A percentile compares a stretch with the other conserved stretches of the same genome.
Conservation (phyloP, 1,140 invertebrate genomes). For the Tetragonula clypearis region DNA sequence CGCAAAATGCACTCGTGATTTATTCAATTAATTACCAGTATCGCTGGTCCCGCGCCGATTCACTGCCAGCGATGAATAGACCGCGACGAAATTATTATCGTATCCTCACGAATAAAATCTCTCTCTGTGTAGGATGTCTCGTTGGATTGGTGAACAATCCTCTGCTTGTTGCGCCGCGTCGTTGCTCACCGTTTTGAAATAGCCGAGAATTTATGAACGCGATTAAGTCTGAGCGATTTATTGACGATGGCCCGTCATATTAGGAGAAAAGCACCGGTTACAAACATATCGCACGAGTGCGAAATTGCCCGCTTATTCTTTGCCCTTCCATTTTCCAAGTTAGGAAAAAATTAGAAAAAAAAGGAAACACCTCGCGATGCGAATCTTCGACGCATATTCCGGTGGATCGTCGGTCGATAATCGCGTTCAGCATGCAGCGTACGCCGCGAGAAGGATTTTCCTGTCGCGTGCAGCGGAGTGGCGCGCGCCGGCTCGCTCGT, state of each 20-base stretch:
- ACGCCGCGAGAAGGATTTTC: conserved; percentile 38
- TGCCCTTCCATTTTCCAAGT: background rate
- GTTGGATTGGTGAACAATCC: background rate
- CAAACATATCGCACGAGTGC: background rate
- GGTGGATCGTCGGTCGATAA: background rate
- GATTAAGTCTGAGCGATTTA: too few species aligned
- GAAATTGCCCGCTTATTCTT: background rate
- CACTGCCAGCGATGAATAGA: conserved; percentile 8
- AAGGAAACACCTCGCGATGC: background rate
- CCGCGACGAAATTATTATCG: background rate
- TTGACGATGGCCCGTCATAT: background rate
- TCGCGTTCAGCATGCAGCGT: background rate
- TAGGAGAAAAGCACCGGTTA: background rate
- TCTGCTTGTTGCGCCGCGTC: too few species aligned
- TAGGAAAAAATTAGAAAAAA: background rate
- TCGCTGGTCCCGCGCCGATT: background rate
- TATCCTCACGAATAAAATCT: background rate
- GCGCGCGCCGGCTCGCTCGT: conserved; percentile 30
- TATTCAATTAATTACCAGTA: conserved; percentile 21
- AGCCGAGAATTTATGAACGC: background rate
- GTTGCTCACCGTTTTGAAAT: background rate
- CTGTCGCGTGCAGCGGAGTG: conserved; percentile 16
- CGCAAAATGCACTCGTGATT: background rate
- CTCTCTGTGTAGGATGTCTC: background rate
- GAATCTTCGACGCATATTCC: too few species aligned